Evolutionary conservation across 2,888 invertebrate species (phyloP).

Genomic region (Tridacna gigas): DNA sequence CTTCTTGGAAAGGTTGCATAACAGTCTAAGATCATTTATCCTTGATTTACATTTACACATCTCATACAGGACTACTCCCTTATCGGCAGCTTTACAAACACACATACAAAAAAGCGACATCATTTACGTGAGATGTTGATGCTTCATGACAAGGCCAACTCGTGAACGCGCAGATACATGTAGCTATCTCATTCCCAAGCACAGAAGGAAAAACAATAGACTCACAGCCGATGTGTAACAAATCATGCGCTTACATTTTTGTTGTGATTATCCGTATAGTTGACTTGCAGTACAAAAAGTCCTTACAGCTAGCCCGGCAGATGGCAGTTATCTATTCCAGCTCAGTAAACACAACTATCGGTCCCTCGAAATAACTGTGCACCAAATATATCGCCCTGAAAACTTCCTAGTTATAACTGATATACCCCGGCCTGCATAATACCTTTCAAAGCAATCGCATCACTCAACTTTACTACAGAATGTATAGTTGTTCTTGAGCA

Average conservation of each 20-base stretch:
- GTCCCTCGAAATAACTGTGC: background rate
- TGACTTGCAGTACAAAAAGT: background rate
- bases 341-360: background rate
- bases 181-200: too few species aligned
- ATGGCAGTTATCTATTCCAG: background rate
- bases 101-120: too few species aligned
- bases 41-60: too few species aligned
- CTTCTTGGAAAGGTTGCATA: too few species aligned
- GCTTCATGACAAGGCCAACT: too few species aligned
- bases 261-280: conserved; percentile 13
- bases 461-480: background rate
- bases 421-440: background rate
- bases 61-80: too few species aligned
- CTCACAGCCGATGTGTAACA: background rate
- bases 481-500: background rate
- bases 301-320: background rate
- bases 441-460: background rate
- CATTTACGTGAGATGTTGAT: too few species aligned
- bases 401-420: background rate
- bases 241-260: conserved; percentile 15
- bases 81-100: too few species aligned
- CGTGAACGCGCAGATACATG: too few species aligned
- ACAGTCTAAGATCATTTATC: too few species aligned
- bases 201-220: background rate
- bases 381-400: background rate